These are phyloP conservation scores for Chaunax sp. DNA, from an alignment of 2,797 vertebrate genomes.

Conservation along the genomic window DNA sequence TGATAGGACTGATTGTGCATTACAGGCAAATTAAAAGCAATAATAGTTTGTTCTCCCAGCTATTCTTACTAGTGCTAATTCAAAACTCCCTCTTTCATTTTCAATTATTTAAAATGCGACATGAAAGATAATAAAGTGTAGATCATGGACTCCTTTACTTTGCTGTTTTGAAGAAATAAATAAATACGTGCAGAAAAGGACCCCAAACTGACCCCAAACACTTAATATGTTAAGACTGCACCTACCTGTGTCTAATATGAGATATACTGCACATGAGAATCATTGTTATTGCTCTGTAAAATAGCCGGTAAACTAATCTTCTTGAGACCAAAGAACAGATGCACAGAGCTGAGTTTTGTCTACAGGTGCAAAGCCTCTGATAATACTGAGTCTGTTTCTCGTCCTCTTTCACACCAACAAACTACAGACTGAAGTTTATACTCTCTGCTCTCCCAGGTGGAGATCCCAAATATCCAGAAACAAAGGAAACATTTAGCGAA, in stretches of 20 bases:
- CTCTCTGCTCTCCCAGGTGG: conserved; percentile 84
- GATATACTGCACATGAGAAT: neutral
- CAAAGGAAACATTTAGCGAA: conserved; percentile 98
- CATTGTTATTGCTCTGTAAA: conserved; percentile 1
- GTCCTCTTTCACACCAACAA: conserved; percentile 28
- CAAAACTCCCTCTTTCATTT: too few relatives aligned
- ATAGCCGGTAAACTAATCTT: conserved; percentile 28
- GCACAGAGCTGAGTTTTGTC: neutral
- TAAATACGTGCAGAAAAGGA: too few relatives aligned
- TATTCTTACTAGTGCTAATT: too few relatives aligned
- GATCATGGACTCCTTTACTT: too few relatives aligned
- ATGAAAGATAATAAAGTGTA: too few relatives aligned
- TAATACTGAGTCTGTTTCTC: conserved; percentile 21
- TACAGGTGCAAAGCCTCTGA: conserved; percentile 33
- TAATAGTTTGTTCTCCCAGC: too few relatives aligned
- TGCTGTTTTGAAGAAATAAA: too few relatives aligned
- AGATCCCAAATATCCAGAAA: conserved; percentile 98
- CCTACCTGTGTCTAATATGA: neutral
- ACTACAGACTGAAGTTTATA: conserved; percentile 19
- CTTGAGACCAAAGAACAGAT: conserved; percentile 13
- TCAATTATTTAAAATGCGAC: too few relatives aligned
- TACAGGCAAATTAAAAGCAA: too few relatives aligned
- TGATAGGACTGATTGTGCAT: too few relatives aligned
- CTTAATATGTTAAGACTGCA: neutral
- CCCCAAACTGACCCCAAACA: too few relatives aligned